phyloP scores from a whole-genome alignment of 2,888 invertebrate genomes.

The Athalia rosae region DNA sequence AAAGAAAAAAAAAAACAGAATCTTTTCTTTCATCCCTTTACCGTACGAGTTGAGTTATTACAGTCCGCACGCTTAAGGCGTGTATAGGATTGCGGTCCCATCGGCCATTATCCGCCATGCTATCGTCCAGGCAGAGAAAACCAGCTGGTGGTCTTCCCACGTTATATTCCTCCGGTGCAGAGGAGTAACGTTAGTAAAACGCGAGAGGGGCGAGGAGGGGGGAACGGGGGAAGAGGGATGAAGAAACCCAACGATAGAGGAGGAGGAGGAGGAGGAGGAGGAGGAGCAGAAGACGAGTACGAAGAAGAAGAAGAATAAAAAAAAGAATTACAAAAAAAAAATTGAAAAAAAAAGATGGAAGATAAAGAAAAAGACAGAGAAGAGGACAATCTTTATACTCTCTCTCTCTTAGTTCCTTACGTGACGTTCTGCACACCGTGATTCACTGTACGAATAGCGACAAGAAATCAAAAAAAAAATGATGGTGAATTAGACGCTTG shows the following conservation, averaged over 20 bases:
- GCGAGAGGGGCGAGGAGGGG: neutral
- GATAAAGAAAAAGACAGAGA: too few relatives aligned
- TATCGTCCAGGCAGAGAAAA: conserved; percentile 24
- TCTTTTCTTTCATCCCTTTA: too few relatives aligned
- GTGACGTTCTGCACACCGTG: neutral
- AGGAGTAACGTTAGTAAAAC: neutral
- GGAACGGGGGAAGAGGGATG: neutral
- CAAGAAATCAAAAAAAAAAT: too few relatives aligned
- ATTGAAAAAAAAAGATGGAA: too few relatives aligned
- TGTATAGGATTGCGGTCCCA: conserved; percentile 30
- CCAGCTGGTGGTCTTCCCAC: conserved; percentile 44
- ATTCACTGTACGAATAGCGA: neutral
- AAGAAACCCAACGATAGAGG: neutral
- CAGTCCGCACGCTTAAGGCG: conserved; percentile 12
- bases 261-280: too few relatives aligned
- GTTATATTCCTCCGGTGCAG: neutral
- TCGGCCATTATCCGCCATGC: conserved; percentile 37
- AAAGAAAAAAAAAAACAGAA: too few relatives aligned
- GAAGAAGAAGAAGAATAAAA: too few relatives aligned
- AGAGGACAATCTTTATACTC: neutral
- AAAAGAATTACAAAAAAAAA: too few relatives aligned
- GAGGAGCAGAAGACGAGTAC: too few relatives aligned
- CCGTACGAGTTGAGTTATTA: too few relatives aligned
- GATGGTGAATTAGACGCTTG: too few relatives aligned
- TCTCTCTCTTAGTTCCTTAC: neutral